Evolutionary conservation across 1,140 invertebrate species (phyloP), one percentile per base, ranked within the genome.

Genomic region (Phortica variegata): DNA sequence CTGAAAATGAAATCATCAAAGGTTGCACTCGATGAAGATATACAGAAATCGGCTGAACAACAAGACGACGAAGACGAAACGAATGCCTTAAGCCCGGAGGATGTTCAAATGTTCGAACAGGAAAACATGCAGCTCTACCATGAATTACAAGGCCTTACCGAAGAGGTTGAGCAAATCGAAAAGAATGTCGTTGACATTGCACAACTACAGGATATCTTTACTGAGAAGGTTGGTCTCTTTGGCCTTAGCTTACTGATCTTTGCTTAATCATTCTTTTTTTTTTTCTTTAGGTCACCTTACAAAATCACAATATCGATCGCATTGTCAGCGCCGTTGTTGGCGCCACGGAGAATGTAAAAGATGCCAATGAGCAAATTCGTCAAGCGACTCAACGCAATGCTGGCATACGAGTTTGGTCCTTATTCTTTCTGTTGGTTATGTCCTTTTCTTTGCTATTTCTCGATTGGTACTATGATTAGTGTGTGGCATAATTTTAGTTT

Each of bases 391-490:
- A 96, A 78, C 88, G 94, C 44, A 97, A 95, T 79, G 96, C 96
- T 6, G 91, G 93, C 0, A 83, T 97, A 17, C 79, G 96, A 62
- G 91, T 95, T 1, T 97, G 91, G 83, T 88, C 97, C 51, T 78
- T 99, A 26, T 98, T 98, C 75, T 97, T 97, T 72, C 80, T 98
- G 29, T 78, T 98, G 48, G 92, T 98, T 26, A 90, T 97, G 84
- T 95, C 95, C 21, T 96, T 98, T 75, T 90, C 93, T 2, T 78
- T 99, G 33, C 79, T 98, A 13, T 98, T 98, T 77, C 81, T 98
- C 31, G 94, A 98, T 80, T 99, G 96, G 96, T 99, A 98, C 74
- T 98, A 98, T 83, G 89, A 91, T 68, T 95, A 83, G 87, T 15
- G n/a, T n/a, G n/a, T n/a, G n/a, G n/a, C n/a, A n/a, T n/a, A n/a